Evolutionary conservation across 2,888 invertebrate species (phyloP).

Genomic region (Limenitis camilla): DNA sequence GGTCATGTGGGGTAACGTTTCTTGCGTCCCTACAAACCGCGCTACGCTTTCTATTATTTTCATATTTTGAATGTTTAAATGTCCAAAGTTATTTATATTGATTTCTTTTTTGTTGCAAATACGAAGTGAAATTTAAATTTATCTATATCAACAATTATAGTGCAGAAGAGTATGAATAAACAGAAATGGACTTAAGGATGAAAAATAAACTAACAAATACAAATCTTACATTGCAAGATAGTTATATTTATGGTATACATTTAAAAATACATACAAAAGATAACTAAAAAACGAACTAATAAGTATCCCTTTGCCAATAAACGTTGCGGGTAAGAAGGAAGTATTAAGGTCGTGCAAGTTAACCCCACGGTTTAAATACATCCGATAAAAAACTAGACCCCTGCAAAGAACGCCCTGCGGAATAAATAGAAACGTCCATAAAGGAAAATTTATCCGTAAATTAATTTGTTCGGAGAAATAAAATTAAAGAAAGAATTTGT

Average conservation of each 20-base stretch:
- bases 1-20: slow-evolving; percentile 55
- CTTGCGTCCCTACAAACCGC: slow-evolving; percentile 38
- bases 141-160: too few relatives aligned
- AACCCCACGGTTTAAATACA: slow-evolving; percentile 69
- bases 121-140: not conserved
- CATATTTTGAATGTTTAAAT: not conserved
- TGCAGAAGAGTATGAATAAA: too few relatives aligned
- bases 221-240: too few relatives aligned
- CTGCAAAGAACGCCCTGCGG: slow-evolving; percentile 52
- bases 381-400: slow-evolving; percentile 72
- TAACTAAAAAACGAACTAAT: slow-evolving; percentile 5
- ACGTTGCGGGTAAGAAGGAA: slow-evolving; percentile 54
- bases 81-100: not conserved
- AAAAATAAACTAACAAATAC: too few relatives aligned
- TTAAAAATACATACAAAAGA: not conserved
- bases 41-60: slow-evolving; percentile 36
- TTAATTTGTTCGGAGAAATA: slow-evolving; percentile 65
- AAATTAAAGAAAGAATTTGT: slow-evolving; percentile 47
- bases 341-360: slow-evolving; percentile 66
- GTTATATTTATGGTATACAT: not conserved
- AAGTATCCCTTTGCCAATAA: slow-evolving; percentile 10
- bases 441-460: slow-evolving; percentile 72
- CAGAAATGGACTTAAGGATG: too few relatives aligned
- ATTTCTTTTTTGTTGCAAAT: not conserved
- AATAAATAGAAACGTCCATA: slow-evolving; percentile 59